phyloP scores from a whole-genome alignment of 2,888 invertebrate species.

The Caenorhabditis auriculariae region DNA sequence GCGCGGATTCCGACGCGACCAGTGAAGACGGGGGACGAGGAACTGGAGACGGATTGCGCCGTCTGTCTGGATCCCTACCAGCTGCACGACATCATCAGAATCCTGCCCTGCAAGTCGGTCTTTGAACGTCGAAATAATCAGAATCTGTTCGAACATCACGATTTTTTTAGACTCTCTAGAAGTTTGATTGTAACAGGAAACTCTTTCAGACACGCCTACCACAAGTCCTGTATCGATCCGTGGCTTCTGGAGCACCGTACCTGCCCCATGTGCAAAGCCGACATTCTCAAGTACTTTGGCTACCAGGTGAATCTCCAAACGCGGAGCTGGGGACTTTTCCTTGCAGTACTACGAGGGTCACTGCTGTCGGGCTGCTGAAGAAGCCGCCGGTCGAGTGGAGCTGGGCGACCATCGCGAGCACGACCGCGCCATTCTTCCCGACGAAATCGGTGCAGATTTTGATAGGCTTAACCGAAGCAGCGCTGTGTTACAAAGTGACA shows the following conservation, averaged over 20 bases:
- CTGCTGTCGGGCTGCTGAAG: neutral
- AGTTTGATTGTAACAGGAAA: slow-evolving; percentile 3
- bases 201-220: slow-evolving; percentile 83
- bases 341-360: neutral
- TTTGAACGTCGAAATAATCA: slow-evolving; percentile 11
- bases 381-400: slow-evolving; percentile 5
- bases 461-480: no score
- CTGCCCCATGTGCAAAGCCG: slow-evolving; percentile 95
- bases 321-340: no score
- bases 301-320: no score
- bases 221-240: slow-evolving; percentile 91
- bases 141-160: neutral
- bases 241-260: slow-evolving; percentile 92
- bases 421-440: neutral
- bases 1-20: slow-evolving; percentile 88
- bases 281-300: slow-evolving; percentile 78
- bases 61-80: slow-evolving; percentile 92
- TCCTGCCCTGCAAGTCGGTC: slow-evolving; percentile 87
- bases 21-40: slow-evolving; percentile 82
- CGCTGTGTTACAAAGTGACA: no score
- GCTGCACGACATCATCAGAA: slow-evolving; percentile 81
- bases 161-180: slow-evolving; percentile 7
- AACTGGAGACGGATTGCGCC: slow-evolving; percentile 84
- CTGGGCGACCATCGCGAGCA: slow-evolving; percentile 8
- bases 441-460: slow-evolving; percentile 4